Evolutionary conservation across 2,888 invertebrate genomes (phyloP), one percentile per base, ranked within the genome.

Genomic region (Heliconius cydno): DNA sequence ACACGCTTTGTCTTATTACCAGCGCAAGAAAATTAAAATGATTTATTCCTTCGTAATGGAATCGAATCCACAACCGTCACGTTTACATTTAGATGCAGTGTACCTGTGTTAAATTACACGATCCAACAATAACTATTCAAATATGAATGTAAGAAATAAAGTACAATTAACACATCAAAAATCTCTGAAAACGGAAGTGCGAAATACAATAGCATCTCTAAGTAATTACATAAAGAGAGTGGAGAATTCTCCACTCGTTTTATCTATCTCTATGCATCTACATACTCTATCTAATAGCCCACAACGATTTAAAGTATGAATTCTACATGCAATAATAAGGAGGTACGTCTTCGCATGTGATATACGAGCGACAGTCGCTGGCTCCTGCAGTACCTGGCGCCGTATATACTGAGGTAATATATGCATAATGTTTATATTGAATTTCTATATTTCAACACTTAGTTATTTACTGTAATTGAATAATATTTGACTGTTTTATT

Each of bases 251-350:
- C 52, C 0, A 52, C 6, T 15, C 7, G 52, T 52, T 52, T 52
- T 52, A 52, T 19, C 0, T 52, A 19, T 52, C 0, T 52, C 52
- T 52, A 19, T 19, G 19, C 7, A 52, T 52, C 60, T 60, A n/a
- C n/a, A 60, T 60, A 60, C n/a, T 52, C 28, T 57, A 30, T 57
- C 12, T 34, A 57, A 72, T 52, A 72, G 72, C 52, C 52, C 57
- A 72, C 57, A 57, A 72, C 57, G 57, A 57, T 52, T 72, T 72
- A 72, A 72, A 72, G 57, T 72, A 72, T 72, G 72, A 72, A 72
- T 72, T 57, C 34, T 12, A 30, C 72, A 72, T 72, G 57, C 72
- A 72, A 72, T 52, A 57, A 72, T 72, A 72, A 57, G 57, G 72
- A 10, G 22, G 13, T 52, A 72, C 30, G 72, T 72, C 57, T 57